phyloP scores from a whole-genome alignment of 2,888 invertebrate genomes.

The Anthophora plumipes region DNA sequence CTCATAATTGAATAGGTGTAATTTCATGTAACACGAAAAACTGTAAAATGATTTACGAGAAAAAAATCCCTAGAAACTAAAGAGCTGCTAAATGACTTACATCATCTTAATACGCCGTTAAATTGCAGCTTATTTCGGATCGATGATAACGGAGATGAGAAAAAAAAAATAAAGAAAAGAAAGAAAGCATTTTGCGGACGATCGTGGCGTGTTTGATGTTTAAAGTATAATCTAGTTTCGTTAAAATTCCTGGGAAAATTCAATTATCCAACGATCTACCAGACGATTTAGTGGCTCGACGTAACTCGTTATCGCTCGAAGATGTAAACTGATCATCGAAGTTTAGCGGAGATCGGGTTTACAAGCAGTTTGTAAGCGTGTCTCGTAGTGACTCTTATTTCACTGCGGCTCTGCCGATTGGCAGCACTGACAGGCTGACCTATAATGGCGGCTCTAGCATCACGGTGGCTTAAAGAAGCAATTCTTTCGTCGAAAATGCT shows the following conservation, averaged over 20 bases:
- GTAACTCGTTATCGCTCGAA: constrained; percentile 25
- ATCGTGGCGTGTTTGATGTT: not conserved
- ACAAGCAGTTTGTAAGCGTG: constrained; percentile 35
- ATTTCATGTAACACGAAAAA: not conserved
- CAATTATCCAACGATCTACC: constrained; percentile 7
- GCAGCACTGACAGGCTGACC: not conserved
- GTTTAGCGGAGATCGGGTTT: constrained; percentile 25
- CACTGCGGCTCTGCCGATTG: constrained; percentile 9
- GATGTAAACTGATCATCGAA: constrained; percentile 28
- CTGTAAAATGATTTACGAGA: not conserved
- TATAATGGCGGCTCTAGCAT: not conserved
- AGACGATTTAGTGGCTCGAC: constrained; percentile 20
- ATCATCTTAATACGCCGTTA: not conserved
- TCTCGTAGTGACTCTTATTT: constrained; percentile 5
- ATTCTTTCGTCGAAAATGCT: constrained; percentile 14
- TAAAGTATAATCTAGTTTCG: not conserved
- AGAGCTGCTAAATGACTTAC: not conserved
- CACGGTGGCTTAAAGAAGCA: constrained; percentile 36
- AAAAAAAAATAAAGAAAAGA: not conserved
- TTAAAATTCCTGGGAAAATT: constrained; percentile 17
- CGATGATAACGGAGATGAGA: too few relatives aligned
- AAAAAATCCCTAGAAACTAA: not conserved
- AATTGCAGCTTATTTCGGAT: not conserved
- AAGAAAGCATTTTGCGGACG: not conserved
- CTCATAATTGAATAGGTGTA: not conserved